These are phyloP conservation scores for Chamaea fasciata DNA, from an alignment of 2,113 vertebrate species.

Conservation along the genomic window DNA sequence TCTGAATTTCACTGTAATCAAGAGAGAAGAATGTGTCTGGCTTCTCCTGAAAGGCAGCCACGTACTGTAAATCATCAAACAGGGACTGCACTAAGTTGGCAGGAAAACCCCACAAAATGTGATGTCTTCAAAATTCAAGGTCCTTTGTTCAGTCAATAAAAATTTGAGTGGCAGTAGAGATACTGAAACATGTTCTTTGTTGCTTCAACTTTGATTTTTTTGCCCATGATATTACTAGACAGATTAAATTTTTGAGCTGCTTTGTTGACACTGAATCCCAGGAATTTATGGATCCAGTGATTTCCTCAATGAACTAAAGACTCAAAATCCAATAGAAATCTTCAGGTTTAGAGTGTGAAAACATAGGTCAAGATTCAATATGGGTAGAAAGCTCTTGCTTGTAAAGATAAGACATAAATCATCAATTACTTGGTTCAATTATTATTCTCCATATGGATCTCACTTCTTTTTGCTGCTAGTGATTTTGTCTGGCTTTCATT, in stretches of 20 bases:
- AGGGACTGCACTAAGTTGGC: background rate
- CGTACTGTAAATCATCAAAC: background rate
- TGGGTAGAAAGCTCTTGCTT: background rate
- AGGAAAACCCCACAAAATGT: rapidly evolving
- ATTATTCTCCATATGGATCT: background rate
- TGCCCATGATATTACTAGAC: background rate
- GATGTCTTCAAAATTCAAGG: background rate
- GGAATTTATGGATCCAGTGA: background rate
- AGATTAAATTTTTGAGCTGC: background rate
- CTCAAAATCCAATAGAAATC: background rate
- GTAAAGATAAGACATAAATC: background rate
- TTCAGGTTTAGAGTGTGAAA: background rate
- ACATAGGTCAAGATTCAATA: background rate
- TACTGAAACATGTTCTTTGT: background rate
- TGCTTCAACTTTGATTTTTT: background rate
- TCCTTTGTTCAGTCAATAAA: background rate
- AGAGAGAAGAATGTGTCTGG: background rate
- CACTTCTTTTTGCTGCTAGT: background rate
- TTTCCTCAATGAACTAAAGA: background rate
- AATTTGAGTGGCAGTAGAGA: background rate
- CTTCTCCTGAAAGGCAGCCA: background rate
- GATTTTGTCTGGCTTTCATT: background rate
- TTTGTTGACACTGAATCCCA: background rate
- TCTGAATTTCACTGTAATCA: background rate
- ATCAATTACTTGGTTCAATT: background rate